A percentile compares a stretch with the other conserved stretches of the same genome.
Evolutionary conservation across 53 echinoderm and acorn worm genomes (phyloP).

Genomic region (Antedon mediterranea): DNA sequence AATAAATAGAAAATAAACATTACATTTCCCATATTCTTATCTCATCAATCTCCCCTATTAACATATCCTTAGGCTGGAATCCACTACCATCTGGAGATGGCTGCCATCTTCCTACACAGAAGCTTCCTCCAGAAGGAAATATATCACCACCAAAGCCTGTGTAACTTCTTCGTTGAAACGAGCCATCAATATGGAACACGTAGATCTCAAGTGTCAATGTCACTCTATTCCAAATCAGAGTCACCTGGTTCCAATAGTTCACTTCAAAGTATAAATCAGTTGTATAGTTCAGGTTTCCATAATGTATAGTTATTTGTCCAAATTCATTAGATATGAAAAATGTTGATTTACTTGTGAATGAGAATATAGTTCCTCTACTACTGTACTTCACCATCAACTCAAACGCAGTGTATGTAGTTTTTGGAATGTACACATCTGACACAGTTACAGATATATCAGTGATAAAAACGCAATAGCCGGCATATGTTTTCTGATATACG

Average conservation of each 20-base stretch:
- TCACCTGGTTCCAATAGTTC: constrained; percentile 53
- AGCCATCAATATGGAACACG: constrained; percentile 33
- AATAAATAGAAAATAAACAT: not conserved
- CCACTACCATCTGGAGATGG: constrained; percentile 48
- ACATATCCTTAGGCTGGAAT: constrained; percentile 25
- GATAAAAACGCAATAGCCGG: constrained; percentile 32
- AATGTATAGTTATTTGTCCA: constrained; percentile 38
- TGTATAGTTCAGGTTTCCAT: constrained; percentile 25
- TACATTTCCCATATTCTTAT: constrained; percentile 77
- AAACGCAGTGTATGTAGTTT: constrained; percentile 21
- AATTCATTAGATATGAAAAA: constrained; percentile 41
- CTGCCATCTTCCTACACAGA: constrained; percentile 61
- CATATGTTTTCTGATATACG: constrained; percentile 23
- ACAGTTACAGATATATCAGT: constrained; percentile 24
- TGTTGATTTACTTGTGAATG: constrained; percentile 39
- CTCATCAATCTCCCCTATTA: constrained; percentile 72
- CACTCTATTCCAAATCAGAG: constrained; percentile 45
- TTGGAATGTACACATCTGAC: constrained; percentile 14
- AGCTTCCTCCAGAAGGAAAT: constrained; percentile 33
- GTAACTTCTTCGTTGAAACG: constrained; percentile 28
- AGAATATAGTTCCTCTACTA: constrained; percentile 49
- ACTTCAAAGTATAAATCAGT: constrained; percentile 38
- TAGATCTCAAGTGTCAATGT: constrained; percentile 39
- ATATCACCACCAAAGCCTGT: constrained; percentile 25
- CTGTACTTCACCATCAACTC: constrained; percentile 54